phyloP scores from a whole-genome alignment of 2,797 vertebrate species.

The Poliocrania exsul region DNA sequence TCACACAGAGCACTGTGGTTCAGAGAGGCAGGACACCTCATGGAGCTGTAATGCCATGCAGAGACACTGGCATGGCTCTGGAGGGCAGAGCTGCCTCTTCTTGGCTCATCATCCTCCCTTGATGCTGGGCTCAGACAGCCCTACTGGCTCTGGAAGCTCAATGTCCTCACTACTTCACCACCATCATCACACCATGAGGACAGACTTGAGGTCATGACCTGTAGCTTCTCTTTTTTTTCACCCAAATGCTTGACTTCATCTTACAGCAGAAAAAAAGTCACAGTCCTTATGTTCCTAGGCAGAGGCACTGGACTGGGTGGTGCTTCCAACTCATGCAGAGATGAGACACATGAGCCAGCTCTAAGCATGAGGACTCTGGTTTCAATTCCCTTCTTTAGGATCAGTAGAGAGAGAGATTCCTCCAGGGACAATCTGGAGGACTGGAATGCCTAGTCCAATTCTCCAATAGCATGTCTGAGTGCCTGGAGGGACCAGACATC shows the following conservation, averaged over 20 bases:
- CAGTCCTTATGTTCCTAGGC: neutral
- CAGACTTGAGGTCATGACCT: neutral
- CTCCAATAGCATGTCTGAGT: neutral
- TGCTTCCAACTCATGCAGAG: neutral
- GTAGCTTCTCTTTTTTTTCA: neutral
- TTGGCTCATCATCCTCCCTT: neutral
- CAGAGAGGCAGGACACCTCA: neutral
- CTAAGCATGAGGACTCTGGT: neutral
- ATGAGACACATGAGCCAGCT: neutral
- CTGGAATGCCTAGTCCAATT: neutral
- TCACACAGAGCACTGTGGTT: neutral
- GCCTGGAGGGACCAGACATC: neutral
- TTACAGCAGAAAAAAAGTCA: neutral
- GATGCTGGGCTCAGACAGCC: neutral
- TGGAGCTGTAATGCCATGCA: accelerated
- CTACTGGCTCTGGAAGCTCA: neutral
- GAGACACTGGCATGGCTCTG: neutral
- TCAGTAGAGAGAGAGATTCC: neutral
- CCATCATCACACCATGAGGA: neutral
- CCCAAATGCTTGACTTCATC: neutral
- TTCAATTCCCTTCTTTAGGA: neutral
- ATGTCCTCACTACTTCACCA: neutral
- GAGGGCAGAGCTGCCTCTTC: neutral
- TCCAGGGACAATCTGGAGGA: neutral
- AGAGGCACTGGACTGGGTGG: neutral